Conservation (phyloP, 2,797 vertebrate genomes). For the Darevskia nairensis region DNA sequence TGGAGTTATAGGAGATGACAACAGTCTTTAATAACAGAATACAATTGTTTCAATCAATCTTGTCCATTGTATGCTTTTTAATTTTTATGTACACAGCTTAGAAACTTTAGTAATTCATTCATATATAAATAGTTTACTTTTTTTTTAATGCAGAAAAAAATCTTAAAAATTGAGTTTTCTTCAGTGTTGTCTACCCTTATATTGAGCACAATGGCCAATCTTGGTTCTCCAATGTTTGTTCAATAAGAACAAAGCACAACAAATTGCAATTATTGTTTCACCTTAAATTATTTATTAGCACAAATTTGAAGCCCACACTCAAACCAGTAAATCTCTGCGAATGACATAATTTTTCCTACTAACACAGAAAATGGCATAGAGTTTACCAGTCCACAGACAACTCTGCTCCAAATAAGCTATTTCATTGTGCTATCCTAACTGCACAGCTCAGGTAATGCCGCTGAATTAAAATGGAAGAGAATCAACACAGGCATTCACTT, state of each 20-base stretch:
- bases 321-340: background rate
- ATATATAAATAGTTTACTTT: background rate
- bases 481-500: background rate
- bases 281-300: background rate
- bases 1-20: no score
- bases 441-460: background rate
- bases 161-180: background rate
- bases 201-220: background rate
- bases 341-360: background rate
- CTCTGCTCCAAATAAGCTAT: background rate
- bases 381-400: background rate
- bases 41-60: no score
- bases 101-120: no score
- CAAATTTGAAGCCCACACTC: background rate
- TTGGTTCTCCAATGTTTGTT: background rate
- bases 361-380: constrained; percentile 2
- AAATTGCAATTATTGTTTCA: background rate
- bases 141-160: background rate
- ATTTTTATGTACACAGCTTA: no score
- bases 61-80: no score
- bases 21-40: no score
- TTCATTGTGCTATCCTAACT: constrained; percentile 5
- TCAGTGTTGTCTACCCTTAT: background rate
- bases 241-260: background rate
- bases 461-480: constrained; percentile 12